A percentile compares a stretch with the other conserved stretches of the same genome.
These are phyloP conservation scores for Antitype chi DNA, from an alignment of 2,888 invertebrate genomes.

Conservation along the genomic window DNA sequence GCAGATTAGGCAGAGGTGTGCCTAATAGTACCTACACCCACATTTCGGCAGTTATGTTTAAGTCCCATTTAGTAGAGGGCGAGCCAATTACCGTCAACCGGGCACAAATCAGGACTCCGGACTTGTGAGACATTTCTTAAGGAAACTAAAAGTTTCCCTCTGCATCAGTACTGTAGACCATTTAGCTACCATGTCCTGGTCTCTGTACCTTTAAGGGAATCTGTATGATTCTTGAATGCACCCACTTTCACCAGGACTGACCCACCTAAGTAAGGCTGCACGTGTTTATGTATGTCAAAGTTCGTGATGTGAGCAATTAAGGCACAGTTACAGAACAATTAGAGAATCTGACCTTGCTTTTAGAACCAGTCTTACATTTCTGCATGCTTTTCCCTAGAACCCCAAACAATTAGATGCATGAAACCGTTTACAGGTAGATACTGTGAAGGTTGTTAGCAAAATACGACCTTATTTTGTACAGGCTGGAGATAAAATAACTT, in stretches of 20 bases:
- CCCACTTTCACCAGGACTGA: slow-evolving; percentile 12
- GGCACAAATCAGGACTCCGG: not conserved
- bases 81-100: not conserved
- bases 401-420: not conserved
- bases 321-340: slow-evolving; percentile 10
- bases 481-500: too few relatives aligned
- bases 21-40: not conserved
- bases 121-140: not conserved
- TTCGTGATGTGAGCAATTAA: slow-evolving; percentile 33
- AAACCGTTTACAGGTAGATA: not conserved
- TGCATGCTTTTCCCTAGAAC: slow-evolving; percentile 31
- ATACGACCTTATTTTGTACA: too few relatives aligned
- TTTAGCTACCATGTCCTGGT: not conserved
- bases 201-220: not conserved
- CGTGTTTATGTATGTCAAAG: slow-evolving; percentile 13
- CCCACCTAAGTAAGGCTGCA: not conserved
- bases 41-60: not conserved
- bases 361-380: slow-evolving; percentile 30
- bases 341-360: slow-evolving; percentile 17
- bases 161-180: not conserved
- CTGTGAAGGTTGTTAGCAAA: too few relatives aligned
- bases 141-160: not conserved
- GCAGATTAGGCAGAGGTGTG: too few relatives aligned
- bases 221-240: not conserved
- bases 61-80: not conserved